Evolutionary conservation across 2,113 vertebrate genomes (phyloP).

Genomic region (Lutjanus erythropterus): DNA sequence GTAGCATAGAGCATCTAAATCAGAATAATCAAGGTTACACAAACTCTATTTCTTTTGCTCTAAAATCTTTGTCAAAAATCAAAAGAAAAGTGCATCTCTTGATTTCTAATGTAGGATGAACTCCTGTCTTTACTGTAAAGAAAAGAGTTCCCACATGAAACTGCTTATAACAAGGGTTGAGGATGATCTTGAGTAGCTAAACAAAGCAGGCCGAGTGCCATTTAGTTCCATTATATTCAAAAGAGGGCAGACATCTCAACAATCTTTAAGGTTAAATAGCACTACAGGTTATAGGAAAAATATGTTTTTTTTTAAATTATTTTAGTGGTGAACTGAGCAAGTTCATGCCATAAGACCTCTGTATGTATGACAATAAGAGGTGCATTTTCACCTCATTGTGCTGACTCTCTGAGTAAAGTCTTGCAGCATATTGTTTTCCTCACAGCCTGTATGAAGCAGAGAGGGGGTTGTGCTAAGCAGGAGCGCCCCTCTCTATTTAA

Average conservation of each 20-base stretch:
- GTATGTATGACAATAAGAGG: background rate
- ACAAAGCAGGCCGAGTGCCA: no score
- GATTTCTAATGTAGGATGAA: background rate
- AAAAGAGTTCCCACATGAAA: no score
- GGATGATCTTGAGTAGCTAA: no score
- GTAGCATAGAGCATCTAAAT: background rate
- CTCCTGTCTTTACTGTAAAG: no score
- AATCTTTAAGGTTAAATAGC: no score
- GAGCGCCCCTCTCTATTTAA: conserved; percentile 55
- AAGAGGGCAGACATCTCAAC: no score
- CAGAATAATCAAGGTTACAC: background rate
- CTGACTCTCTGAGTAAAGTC: conserved; percentile 1
- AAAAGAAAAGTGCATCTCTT: background rate
- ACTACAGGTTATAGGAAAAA: no score
- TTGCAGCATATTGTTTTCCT: conserved; percentile 33
- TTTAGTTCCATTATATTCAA: no score
- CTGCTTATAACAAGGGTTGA: no score
- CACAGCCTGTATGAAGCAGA: background rate
- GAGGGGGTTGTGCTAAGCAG: conserved; percentile 30
- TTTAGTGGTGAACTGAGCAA: no score
- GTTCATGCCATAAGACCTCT: background rate
- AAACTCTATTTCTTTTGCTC: background rate
- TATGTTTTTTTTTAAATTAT: no score
- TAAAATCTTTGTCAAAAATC: background rate
- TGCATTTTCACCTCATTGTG: background rate